Evolutionary conservation across 2,113 vertebrate species (phyloP).

Genomic region (Eulacestoma nigropectus): DNA sequence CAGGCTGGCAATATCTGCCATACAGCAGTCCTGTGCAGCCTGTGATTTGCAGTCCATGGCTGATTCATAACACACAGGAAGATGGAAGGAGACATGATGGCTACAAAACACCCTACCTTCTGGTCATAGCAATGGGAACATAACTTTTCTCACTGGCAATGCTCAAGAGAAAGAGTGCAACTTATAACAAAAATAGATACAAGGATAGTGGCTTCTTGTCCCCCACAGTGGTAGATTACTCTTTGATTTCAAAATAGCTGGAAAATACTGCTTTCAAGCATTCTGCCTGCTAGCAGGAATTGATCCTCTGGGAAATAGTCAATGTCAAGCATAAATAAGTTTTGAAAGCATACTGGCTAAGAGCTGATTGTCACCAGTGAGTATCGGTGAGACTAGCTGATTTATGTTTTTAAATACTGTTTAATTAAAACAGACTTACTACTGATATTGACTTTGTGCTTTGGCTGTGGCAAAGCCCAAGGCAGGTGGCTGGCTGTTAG

Average conservation of each 20-base stretch:
- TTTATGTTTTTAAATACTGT: not conserved
- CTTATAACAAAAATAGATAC: not conserved
- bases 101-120: not conserved
- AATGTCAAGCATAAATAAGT: not conserved
- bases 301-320: not conserved
- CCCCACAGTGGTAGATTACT: not conserved
- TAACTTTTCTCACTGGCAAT: not conserved
- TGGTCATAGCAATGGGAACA: not conserved
- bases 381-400: accelerated
- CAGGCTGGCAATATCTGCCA: not conserved
- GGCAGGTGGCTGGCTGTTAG: not conserved
- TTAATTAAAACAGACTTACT: not conserved
- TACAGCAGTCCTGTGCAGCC: not conserved
- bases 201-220: not conserved
- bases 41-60: not conserved
- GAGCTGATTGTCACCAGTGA: not conserved
- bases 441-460: not conserved
- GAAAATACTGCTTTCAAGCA: not conserved
- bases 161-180: not conserved
- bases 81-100: not conserved
- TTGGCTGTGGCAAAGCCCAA: not conserved
- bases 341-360: not conserved
- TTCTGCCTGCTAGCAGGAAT: not conserved
- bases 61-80: not conserved
- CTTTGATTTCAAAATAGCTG: not conserved